A percentile compares a stretch with the other conserved stretches of the same genome.
Conservation (phyloP, 1,140 invertebrate species). For the Saxidomus purpurata region DNA sequence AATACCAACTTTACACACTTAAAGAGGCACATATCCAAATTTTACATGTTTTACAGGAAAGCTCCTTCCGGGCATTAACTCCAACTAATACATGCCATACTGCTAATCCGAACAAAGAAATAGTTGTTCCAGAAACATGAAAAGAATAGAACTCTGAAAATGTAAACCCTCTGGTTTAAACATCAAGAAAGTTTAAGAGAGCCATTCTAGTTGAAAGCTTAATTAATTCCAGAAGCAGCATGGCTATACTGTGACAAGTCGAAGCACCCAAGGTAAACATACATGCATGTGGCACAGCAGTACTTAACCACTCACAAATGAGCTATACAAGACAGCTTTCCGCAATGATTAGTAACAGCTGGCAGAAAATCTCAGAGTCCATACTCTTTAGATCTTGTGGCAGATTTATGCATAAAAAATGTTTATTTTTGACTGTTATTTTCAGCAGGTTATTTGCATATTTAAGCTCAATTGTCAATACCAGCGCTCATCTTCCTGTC, state of each 20-base stretch:
- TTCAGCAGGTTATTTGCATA: no score
- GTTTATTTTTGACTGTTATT: no score
- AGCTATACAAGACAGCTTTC: conserved; percentile 9
- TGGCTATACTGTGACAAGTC: conserved; percentile 3
- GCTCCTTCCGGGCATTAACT: background rate
- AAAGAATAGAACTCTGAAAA: conserved; percentile 13
- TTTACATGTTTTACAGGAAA: background rate
- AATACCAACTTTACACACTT: background rate
- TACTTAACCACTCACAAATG: conserved; percentile 22
- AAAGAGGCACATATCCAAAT: background rate
- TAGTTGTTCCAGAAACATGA: background rate
- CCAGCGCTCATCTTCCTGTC: no score
- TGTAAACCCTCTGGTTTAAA: background rate
- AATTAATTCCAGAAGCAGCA: conserved; percentile 1
- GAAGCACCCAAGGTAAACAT: conserved; percentile 35
- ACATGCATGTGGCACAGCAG: conserved; percentile 17
- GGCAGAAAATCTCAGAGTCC: background rate
- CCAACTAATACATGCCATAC: background rate
- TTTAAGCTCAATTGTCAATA: no score
- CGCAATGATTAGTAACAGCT: conserved; percentile 1
- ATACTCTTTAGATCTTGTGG: no score
- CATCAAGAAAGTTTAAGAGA: background rate
- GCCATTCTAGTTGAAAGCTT: background rate
- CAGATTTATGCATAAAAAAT: no score
- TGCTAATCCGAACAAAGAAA: conserved; percentile 19